Base-by-base conservation (phyloP, 2,797 vertebrate genomes). In the Chaetophractus vellerosus region DNA sequence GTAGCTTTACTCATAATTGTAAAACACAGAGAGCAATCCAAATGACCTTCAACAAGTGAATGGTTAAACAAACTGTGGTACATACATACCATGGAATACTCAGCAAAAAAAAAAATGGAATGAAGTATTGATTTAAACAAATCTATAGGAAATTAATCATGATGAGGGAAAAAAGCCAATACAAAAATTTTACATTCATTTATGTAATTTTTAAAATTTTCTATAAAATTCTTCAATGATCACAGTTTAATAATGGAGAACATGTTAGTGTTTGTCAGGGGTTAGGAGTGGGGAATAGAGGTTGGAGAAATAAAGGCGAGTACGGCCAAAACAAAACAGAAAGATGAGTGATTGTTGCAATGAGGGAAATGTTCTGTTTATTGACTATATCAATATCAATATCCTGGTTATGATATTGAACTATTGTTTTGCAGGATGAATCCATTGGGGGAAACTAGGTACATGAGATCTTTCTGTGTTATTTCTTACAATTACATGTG, bases 111-210 rank as follows among this genome's bases (percentile, higher is more conserved):
- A 50, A 76, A 86, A 45, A 71, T 76, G 36, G 18, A 87, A 38
- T 83, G 59, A 76, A 80, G 16, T 69, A 66, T 52, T 59, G 6
- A 41, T 31, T 82, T 45, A 8, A 21, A 14, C 41, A 88, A 36
- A 66, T 66, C 38, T 83, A 41, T 18, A 87, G 14, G 66, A 75
- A 85, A 74, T 74, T 64, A 88, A 59, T 79, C 21, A 85, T n/a
- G 6, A 23, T 64, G 23, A 88, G 26, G 59, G 23, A 76, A 88
- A 93, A 36, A 36, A 36, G 18, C 2, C 33, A 36, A 66, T 72
- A 24, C 6, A 11, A 48, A 78, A 90, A 76, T 38, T 3, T 72
- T 90, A 63, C 6, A n/a, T 78, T 19, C 1, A 45, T 9, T 45
- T 19, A 0, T 79, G 41, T 66, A n/a, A 50, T 9, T 69, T 52